A percentile compares a stretch with the other conserved stretches of the same genome.
Evolutionary conservation across 2,797 vertebrate species (phyloP).

Genomic region (Girardinus metallicus): DNA sequence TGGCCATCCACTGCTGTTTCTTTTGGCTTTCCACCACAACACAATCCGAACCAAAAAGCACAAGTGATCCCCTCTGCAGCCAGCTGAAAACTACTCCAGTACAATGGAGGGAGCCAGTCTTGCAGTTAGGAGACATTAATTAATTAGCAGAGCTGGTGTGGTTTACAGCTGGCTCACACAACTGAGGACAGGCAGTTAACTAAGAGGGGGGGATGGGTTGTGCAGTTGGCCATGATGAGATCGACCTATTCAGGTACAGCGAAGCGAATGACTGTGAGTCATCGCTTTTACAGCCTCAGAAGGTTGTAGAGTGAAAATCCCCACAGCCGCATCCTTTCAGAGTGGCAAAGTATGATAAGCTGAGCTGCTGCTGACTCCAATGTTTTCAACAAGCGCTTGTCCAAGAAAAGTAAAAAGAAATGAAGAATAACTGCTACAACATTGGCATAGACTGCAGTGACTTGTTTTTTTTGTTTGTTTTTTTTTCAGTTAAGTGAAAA

Average conservation of each 20-base stretch:
- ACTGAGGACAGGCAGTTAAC: constrained; percentile 61
- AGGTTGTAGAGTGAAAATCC: constrained; percentile 18
- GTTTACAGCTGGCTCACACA: constrained; percentile 78
- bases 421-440: not conserved
- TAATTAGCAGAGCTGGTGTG: constrained; percentile 84
- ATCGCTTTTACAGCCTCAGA: constrained; percentile 37
- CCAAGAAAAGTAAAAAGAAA: constrained; percentile 7
- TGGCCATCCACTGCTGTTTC: constrained; percentile 41
- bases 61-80: constrained; percentile 39
- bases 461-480: not conserved
- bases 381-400: constrained; percentile 15
- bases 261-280: constrained; percentile 41
- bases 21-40: constrained; percentile 29
- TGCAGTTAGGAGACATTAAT: constrained; percentile 80
- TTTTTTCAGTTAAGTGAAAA: not conserved
- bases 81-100: constrained; percentile 35
- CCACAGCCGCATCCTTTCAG: constrained; percentile 14
- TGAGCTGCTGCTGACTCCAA: not conserved
- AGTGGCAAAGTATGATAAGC: constrained; percentile 26
- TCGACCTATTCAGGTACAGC: constrained; percentile 48
- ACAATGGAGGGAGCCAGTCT: constrained; percentile 50
- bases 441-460: constrained; percentile 2
- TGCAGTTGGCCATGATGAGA: constrained; percentile 39
- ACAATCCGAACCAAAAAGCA: not conserved
- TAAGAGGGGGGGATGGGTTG: constrained; percentile 56